Evolutionary conservation across 2,797 vertebrate species (phyloP), one percentile per base, ranked within the genome.

Genomic region (Argyrosomus regius): DNA sequence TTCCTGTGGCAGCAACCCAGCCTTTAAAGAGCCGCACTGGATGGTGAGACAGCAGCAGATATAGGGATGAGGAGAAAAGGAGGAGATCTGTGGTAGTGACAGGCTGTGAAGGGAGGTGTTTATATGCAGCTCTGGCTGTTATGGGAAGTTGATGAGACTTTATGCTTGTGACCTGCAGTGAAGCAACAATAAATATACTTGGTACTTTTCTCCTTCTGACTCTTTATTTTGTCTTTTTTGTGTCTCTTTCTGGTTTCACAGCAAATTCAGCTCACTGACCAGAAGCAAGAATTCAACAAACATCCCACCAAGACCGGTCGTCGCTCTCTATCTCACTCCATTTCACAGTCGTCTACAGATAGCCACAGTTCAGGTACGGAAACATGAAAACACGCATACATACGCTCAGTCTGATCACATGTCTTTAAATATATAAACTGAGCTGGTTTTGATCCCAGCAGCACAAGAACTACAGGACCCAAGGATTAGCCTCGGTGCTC

Each of bases 261-360:
- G 87, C 96, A 97, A 96, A 97, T 98, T 89, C 97, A 97, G 71
- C 93, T 97, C 83, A 95, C 93, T 31, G 96, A 98, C 83, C 96
- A 97, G 74, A 97, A 97, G 84, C 95, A 97, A 72, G 97, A 98
- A 75, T 98, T 97, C 94, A 97, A 97, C 93, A 96, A 97, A 80
- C 96, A 94, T 61, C 95, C 96, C 0, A 94, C 92, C 7, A 97
- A 96, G 93, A 95, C 96, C 0, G 95, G 93, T 6, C 96, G 94
- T 26, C 96, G 95, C 22, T 96, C 97, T 0, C 89, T 97, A 43
- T 97, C 97, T 20, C 96, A 92, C 20, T 97, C 97, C 79, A 96
- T 96, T 92, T 98, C 97, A 0, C 97, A 97, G 89, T 97, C 96
- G 0, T 98, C 97, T 0, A 96, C 96, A 4, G 97, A 98, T 49